Conservation (phyloP, 2,888 invertebrate species). For the Pterobdella sp. region DNA sequence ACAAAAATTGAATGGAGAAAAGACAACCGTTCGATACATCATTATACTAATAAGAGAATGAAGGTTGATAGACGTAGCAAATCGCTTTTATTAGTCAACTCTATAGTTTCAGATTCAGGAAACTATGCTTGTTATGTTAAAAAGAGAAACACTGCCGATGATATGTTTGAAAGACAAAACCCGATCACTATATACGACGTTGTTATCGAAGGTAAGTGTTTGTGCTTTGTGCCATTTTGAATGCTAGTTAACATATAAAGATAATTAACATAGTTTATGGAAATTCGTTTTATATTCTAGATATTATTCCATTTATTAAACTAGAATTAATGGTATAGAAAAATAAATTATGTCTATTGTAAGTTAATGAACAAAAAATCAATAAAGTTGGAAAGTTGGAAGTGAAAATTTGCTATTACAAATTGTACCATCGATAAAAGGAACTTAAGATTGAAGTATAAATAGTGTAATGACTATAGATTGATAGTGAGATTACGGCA, state of each 20-base stretch:
- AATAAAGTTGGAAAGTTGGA: neutral
- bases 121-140: neutral
- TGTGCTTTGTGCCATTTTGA: neutral
- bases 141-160: neutral
- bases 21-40: conserved; percentile 10
- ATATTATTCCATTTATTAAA: too few species aligned
- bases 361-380: neutral
- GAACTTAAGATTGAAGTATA: neutral
- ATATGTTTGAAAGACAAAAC: neutral
- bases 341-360: neutral
- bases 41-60: neutral
- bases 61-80: conserved; percentile 7
- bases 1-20: conserved; percentile 1
- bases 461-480: neutral
- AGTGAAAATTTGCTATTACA: neutral
- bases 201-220: neutral
- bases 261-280: too few species aligned
- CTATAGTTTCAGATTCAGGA: neutral
- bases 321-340: too few species aligned
- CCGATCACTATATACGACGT: too few species aligned
- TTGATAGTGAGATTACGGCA: neutral
- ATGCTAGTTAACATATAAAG: too few species aligned
- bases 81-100: conserved; percentile 6
- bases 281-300: too few species aligned
- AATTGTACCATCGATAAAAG: neutral